Evolutionary conservation across 2,888 invertebrate species (phyloP).

Genomic region (Ennomos fuscantarius): DNA sequence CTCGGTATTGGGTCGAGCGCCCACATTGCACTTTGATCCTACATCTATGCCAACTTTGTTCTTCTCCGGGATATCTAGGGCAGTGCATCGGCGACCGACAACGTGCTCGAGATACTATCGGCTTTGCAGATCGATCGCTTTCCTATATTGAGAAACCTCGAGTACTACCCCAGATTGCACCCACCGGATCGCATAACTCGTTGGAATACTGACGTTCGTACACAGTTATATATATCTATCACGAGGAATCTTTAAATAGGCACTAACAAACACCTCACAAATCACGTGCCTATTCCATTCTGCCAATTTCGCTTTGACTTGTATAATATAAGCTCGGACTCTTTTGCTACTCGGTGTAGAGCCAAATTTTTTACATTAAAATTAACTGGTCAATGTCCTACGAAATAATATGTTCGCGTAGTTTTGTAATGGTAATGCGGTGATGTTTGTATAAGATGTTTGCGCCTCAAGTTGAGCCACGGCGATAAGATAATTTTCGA

Average conservation of each 20-base stretch:
- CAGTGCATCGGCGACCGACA: slow-evolving; percentile 64
- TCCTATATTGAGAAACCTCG: slow-evolving; percentile 31
- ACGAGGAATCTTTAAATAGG: slow-evolving; percentile 34
- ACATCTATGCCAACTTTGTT: slow-evolving; percentile 83
- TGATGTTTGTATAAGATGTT: slow-evolving; percentile 64
- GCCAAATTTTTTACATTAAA: slow-evolving; percentile 47
- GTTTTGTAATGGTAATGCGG: slow-evolving; percentile 44
- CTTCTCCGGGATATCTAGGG: slow-evolving; percentile 77
- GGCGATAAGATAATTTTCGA: slow-evolving; percentile 75
- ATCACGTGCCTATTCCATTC: slow-evolving; percentile 35
- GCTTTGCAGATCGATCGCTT: slow-evolving; percentile 47
- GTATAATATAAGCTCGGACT: slow-evolving; percentile 32
- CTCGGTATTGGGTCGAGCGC: slow-evolving; percentile 82
- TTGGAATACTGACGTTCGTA: slow-evolving; percentile 12
- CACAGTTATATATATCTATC: slow-evolving; percentile 28
- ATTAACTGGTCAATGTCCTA: slow-evolving; percentile 50
- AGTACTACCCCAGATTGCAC: slow-evolving; percentile 10
- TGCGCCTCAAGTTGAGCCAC: slow-evolving; percentile 60
- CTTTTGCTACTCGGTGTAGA: slow-evolving; percentile 41
- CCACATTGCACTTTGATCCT: slow-evolving; percentile 83
- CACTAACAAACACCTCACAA: slow-evolving; percentile 24
- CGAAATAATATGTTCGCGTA: slow-evolving; percentile 38
- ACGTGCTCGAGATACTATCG: slow-evolving; percentile 61
- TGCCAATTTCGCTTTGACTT: slow-evolving; percentile 46
- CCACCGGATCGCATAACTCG: slow-evolving; percentile 6